Base-by-base conservation (phyloP, 2,888 invertebrate genomes). In the Cephus nigrinus region DNA sequence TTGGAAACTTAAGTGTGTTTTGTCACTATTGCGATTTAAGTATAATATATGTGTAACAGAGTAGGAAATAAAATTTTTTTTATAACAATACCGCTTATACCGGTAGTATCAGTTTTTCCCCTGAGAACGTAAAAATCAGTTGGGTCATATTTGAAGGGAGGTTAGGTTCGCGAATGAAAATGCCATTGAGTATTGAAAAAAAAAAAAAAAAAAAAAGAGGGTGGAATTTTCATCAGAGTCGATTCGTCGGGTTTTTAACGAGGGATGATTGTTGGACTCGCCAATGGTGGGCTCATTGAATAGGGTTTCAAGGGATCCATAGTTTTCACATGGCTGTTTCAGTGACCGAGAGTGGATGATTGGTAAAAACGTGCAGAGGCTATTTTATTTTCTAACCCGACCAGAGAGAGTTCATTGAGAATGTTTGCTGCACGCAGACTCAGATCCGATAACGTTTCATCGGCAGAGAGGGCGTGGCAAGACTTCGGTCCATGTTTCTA, bases 401-500 rank as follows among this genome's bases (percentile, higher is more conserved):
- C 15, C 0, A 55, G 23, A 23, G 55, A 55, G 23, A 55, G 23
- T 55, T 55, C 55, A 9, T 23, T 55, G 55, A 23, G 55, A 55
- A 55, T 55, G 23, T 55, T 55, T 55, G 23, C 55, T 82, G 32
- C 81, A 82, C 81, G 85, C 82, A 84, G 84, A 81, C 85, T 83
- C 85, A 76, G 85, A 84, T 89, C 86, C 15, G 85, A 86, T 87
- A 86, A 86, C 86, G 87, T 84, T 88, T 88, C 85, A 88, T 88
- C 88, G 88, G 90, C 88, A 86, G 84, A 83, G 87, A 85, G 85
- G 88, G 88, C 87, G 88, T 87, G 89, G 88, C 86, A 82, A 83
- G 83, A 82, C 84, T 86, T 87, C 84, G 88, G 85, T 81, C 89
- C 88, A 88, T 91, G 88, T 88, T 88, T 90, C 88, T 85, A 85